Conservation (phyloP, 2,888 invertebrate genomes). For the Cerastoderma edule region DNA sequence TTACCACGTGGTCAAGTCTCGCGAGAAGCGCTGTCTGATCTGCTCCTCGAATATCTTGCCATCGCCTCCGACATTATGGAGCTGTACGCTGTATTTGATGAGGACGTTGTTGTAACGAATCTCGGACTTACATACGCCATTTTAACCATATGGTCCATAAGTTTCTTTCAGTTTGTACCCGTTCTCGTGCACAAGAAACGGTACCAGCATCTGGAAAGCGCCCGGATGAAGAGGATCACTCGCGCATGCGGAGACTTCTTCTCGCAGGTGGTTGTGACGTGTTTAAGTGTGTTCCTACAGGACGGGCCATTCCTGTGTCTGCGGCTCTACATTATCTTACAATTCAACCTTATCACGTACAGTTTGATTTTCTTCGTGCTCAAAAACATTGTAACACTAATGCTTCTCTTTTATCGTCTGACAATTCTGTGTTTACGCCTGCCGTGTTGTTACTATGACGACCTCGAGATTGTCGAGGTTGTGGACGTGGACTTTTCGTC, state of each 20-base stretch:
- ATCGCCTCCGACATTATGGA: slow-evolving; percentile 79
- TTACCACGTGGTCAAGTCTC: slow-evolving; percentile 69
- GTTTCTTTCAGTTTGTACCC: slow-evolving; percentile 79
- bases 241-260: slow-evolving; percentile 49
- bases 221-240: slow-evolving; percentile 18
- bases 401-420: slow-evolving; percentile 66
- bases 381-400: slow-evolving; percentile 72
- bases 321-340: slow-evolving; percentile 90
- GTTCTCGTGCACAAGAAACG: slow-evolving; percentile 64
- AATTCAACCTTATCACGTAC: slow-evolving; percentile 86
- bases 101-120: slow-evolving; percentile 68
- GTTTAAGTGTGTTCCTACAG: slow-evolving; percentile 60
- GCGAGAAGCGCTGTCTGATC: slow-evolving; percentile 76
- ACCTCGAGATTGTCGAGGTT: slow-evolving; percentile 29
- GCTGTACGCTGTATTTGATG: slow-evolving; percentile 69
- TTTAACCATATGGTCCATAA: slow-evolving; percentile 78
- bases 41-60: slow-evolving; percentile 80
- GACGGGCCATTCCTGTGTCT: slow-evolving; percentile 70
- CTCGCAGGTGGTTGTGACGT: slow-evolving; percentile 47
- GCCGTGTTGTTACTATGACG: slow-evolving; percentile 52
- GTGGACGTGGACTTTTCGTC: slow-evolving; percentile 29
- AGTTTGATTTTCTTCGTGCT: slow-evolving; percentile 78
- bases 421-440: slow-evolving; percentile 56
- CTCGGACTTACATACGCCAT: slow-evolving; percentile 76
- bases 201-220: slow-evolving; percentile 32